Percentiles rank a stretch among this genome's conserved stretches.
These are phyloP conservation scores for Hirtodrosophila alboralis DNA, from an alignment of 2,888 invertebrate species.

Conservation along the genomic window DNA sequence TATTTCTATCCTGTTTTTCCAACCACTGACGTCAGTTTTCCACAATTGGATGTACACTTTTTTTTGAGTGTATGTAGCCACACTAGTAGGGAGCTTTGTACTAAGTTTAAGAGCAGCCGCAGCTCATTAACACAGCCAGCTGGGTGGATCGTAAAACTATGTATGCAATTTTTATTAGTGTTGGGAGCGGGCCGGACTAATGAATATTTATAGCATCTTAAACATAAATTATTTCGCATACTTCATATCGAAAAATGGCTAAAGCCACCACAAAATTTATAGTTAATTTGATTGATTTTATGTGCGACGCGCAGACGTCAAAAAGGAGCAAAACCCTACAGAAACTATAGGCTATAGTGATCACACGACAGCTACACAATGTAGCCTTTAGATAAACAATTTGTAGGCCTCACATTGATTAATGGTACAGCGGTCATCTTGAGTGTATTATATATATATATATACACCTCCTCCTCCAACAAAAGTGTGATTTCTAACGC, in stretches of 20 bases:
- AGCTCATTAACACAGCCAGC: slow-evolving; percentile 56
- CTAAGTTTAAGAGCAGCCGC: slow-evolving; percentile 36
- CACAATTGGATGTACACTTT: too few relatives aligned
- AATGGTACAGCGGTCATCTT: slow-evolving; percentile 42
- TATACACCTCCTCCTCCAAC: slow-evolving; percentile 8
- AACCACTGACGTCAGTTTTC: too few relatives aligned
- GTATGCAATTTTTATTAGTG: slow-evolving; percentile 58
- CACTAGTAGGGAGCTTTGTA: slow-evolving; percentile 1
- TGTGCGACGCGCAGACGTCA: slow-evolving; percentile 41
- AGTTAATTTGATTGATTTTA: slow-evolving; percentile 80
- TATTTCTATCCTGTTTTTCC: too few relatives aligned
- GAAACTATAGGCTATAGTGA: slow-evolving; percentile 1
- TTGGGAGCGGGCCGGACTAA: slow-evolving; percentile 48
- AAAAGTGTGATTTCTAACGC: slow-evolving; percentile 73
- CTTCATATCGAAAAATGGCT: slow-evolving; percentile 44
- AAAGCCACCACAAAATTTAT: slow-evolving; percentile 63
- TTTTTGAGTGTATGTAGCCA: neutral
- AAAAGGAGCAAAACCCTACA: slow-evolving; percentile 23
- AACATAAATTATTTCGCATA: slow-evolving; percentile 78
- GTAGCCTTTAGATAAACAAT: slow-evolving; percentile 53
- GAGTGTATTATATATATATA: neutral
- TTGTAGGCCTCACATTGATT: slow-evolving; percentile 63
- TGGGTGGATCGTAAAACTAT: slow-evolving; percentile 63
- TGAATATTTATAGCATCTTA: slow-evolving; percentile 76
- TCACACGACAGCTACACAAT: slow-evolving; percentile 44